Base-by-base conservation (phyloP, 2,888 invertebrate genomes). In the Blastobasis adustella region DNA sequence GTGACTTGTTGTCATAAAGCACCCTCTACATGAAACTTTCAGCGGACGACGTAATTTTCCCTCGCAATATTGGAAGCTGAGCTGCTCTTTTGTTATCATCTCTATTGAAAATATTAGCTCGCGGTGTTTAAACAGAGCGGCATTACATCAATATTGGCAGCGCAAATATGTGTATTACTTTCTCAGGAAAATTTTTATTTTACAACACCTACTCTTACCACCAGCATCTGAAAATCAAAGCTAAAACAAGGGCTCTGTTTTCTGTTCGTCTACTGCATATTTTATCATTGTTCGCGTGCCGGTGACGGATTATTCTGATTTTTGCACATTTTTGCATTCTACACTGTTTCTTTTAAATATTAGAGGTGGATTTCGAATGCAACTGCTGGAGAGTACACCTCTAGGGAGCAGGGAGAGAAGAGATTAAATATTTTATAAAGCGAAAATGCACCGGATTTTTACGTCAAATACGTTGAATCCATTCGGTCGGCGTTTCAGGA, bases 1-100 rank as follows among this genome's bases (percentile, higher is more conserved):
- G 76, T 69, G 70, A 74, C 76, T 75, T 77, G 78, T 78, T 77
- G 78, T 72, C 75, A 78, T 70, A 79, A 76, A 78, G 65, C 72
- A 62, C 66, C 67, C 67, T 75, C 65, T 65, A 68, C 71, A 72
- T 71, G 67, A 73, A 76, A 78, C 59, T 78, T 73, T 71, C 64
- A 67, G 61, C 62, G 63, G 67, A 66, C 23, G 23, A 23, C 23
- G 23, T 23, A 23, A 23, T 23, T 23, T 3, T 23, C 23, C 23
- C 6, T n/a, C 44, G 23, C 6, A 7, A 61, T 68, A 69, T 70
- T 67, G 64, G 63, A 69, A 65, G 43, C 9, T 9, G 10, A 10
- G 43, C 43, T 23, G 7, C 43, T 43, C 43, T n/a, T 43, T 46
- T 46, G 44, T 36, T 43, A 39, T 51, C 42, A 44, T 40, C 44